phyloP scores from a whole-genome alignment of 2,888 invertebrate genomes.

The Machimus atricapillus region DNA sequence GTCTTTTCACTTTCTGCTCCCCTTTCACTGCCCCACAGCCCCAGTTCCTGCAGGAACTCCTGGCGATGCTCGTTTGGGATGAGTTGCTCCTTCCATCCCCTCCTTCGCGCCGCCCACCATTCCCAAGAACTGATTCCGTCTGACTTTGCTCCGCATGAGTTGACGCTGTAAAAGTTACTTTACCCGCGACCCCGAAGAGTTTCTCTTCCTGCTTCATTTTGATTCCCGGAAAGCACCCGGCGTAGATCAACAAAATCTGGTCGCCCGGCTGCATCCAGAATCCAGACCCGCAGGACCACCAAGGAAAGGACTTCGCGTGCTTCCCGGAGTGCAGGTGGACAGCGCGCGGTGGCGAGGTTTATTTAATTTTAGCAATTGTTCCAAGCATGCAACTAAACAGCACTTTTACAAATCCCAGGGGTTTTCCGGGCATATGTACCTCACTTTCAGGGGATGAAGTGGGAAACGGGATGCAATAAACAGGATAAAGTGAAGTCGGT shows the following conservation, averaged over 20 bases:
- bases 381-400: background rate
- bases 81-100: background rate
- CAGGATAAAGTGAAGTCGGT: background rate
- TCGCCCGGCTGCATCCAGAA: background rate
- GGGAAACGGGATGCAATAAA: background rate
- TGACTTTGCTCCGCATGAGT: conserved; percentile 2
- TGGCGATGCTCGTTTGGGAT: background rate
- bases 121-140: background rate
- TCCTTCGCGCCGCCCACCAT: background rate
- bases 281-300: background rate
- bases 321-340: background rate
- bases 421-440: background rate
- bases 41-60: background rate
- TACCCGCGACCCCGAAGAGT: background rate
- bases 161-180: background rate
- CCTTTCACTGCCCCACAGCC: conserved; percentile 10
- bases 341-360: background rate
- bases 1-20: conserved; percentile 28
- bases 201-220: background rate
- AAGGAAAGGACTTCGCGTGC: background rate
- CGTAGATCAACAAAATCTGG: background rate
- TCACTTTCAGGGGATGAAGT: background rate
- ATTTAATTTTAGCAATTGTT: conserved; percentile 35
- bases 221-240: background rate
- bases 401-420: background rate